Base-by-base conservation (phyloP, 2,113 vertebrate genomes). In the Cichladusa arquata region DNA sequence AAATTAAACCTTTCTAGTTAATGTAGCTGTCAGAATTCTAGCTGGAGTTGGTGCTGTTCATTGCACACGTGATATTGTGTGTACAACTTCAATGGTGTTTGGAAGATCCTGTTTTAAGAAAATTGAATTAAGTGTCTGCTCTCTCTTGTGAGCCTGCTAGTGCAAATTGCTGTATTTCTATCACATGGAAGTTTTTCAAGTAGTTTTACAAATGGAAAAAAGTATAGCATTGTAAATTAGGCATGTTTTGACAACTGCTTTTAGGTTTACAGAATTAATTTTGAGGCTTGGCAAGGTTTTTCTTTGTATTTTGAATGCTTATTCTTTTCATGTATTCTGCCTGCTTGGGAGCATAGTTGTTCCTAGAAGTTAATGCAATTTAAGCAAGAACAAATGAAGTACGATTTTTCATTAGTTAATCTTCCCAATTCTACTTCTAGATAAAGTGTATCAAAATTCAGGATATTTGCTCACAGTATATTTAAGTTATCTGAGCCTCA, bases 31-130 rank as follows among this genome's bases (percentile, higher is more conserved):
- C 53, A 50, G 38, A 76, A 53, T 81, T 57, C 33, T 88, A 12
- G 58, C 20, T 23, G 7, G 34, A 78, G 9, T 5, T 71, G 67
- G 26, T 71, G 51, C 48, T 69, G 54, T 34, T 54, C 14, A 22
- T 42, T 3, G 3, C 14, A n/a, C 4, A 0, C 9, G 11, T 1
- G 2, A 24, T 66, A 16, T 10, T 47, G 28, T 87, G 31, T 81
- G 9, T 71, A 22, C 22, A 83, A 11, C 15, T 72, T 12, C 9
- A 53, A 19, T 18, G 60, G 18, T 48, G 9, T 66, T 77, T 73
- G 19, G 51, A 58, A 89, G 56, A 77, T 38, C 2, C 19, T n/a
- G 9, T 48, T 83, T 80, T 66, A 70, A 2, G 3, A 61, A 88
- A 80, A 69, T 10, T 31, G 10, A 53, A 66, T 61, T 69, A 65